Evolutionary conservation across 2,797 vertebrate species (phyloP).

Genomic region (Pterois miles): DNA sequence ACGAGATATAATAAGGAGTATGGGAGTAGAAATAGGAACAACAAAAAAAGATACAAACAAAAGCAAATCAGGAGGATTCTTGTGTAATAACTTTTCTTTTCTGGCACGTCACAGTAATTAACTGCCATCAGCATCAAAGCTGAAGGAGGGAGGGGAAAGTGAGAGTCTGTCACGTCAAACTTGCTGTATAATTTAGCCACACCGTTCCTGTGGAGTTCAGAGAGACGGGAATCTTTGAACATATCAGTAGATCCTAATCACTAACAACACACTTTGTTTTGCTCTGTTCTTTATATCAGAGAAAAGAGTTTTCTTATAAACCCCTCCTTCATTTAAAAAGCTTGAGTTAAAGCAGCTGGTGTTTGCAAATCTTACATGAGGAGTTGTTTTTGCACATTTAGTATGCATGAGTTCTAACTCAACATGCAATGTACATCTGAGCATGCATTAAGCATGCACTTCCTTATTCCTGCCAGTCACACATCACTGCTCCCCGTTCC

Average conservation of each 20-base stretch:
- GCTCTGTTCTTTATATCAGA: constrained; percentile 39
- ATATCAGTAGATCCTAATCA: constrained; percentile 64
- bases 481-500: constrained; percentile 7
- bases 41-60: constrained; percentile 33
- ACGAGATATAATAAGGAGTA: not conserved
- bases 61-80: constrained; percentile 49
- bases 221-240: constrained; percentile 62
- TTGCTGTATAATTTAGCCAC: constrained; percentile 48
- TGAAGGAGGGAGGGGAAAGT: not conserved
- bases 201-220: constrained; percentile 52
- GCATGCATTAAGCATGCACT: not conserved
- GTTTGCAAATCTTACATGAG: not conserved
- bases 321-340: constrained; percentile 8
- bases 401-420: not conserved
- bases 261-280: constrained; percentile 31
- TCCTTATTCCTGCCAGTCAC: constrained; percentile 11
- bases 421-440: not conserved
- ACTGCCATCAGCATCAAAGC: constrained; percentile 74
- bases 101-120: constrained; percentile 69
- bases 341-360: not conserved
- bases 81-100: constrained; percentile 41
- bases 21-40: not conserved
- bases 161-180: constrained; percentile 55
- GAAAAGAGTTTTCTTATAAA: not conserved
- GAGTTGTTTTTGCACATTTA: not conserved